Evolutionary conservation across 2,888 invertebrate genomes (phyloP), one percentile per base, ranked within the genome.

Genomic region (Meiosimyza decipiens): DNA sequence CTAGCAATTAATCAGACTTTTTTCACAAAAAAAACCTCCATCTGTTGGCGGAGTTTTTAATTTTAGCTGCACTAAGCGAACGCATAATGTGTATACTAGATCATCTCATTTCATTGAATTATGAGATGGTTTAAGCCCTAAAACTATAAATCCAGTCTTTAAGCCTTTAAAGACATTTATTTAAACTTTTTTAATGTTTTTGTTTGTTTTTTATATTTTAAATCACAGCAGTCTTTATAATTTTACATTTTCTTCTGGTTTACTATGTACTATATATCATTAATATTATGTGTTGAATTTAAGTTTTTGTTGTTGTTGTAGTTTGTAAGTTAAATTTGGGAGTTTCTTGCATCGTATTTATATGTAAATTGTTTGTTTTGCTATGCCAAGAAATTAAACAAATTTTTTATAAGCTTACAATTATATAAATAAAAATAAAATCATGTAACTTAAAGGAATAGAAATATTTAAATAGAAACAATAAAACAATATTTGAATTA

Each of bases 141-240:
- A n/a, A n/a, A n/a, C n/a, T n/a, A n/a, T n/a, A n/a, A n/a, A n/a
- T n/a, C n/a, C n/a, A n/a, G n/a, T n/a, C n/a, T n/a, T n/a, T n/a
- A n/a, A n/a, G n/a, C n/a, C n/a, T n/a, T n/a, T 82, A 80, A 81
- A 82, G 81, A 82, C 74, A 71, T 82, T 79, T 80, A 79, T 76
- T 78, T 79, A 78, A 78, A 81, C 71, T 80, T 81, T 80, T 75
- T 77, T 80, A 78, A 71, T 78, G 79, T 69, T 64, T 81, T 81
- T 80, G 73, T 78, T 79, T 79, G 72, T 73, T 72, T 70, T 60
- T 77, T 83, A 82, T 81, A 82, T 83, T 83, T 83, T 81, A 84
- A 85, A 85, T 85, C 85, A 85, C 85, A 85, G 85, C 85, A 85
- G 85, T 85, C 85, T 85, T 85, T 82, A 83, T 80, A 82, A 69